Conservation (phyloP, 2,113 vertebrate species). For the Xiphophorus maculatus region DNA sequence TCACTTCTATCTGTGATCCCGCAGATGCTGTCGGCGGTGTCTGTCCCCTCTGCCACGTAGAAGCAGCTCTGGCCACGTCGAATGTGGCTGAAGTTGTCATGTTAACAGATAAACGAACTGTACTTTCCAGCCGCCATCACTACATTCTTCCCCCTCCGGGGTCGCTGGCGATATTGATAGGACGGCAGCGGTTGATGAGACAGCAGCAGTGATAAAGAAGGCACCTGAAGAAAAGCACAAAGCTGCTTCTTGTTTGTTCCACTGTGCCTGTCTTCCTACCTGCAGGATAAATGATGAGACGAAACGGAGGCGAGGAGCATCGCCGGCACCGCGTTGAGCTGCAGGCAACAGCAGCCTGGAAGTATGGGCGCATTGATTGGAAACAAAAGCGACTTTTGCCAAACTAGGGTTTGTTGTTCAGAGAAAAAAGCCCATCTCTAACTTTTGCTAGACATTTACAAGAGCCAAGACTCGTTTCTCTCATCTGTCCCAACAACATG, state of each 20-base stretch:
- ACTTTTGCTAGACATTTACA: conserved; percentile 32
- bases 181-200: conserved; percentile 46
- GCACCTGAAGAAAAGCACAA: conserved; percentile 32
- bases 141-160: conserved; percentile 35
- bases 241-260: conserved; percentile 32
- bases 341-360: conserved; percentile 4
- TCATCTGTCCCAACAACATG: conserved; percentile 15
- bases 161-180: conserved; percentile 64
- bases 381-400: conserved; percentile 18
- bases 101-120: conserved; percentile 64
- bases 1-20: conserved; percentile 70
- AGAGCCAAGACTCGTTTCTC: conserved; percentile 11
- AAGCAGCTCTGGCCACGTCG: conserved; percentile 20
- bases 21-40: conserved; percentile 52
- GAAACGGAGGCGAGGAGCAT: conserved; percentile 40
- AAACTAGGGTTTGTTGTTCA: conserved; percentile 21
- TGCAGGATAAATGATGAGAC: conserved; percentile 46
- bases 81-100: conserved; percentile 59
- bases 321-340: conserved; percentile 21
- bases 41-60: conserved; percentile 42
- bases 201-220: conserved; percentile 51
- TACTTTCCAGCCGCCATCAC: conserved; percentile 53
- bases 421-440: conserved; percentile 27
- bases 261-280: conserved; percentile 38
- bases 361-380: neutral